A percentile compares a stretch with the other conserved stretches of the same genome.
Conservation (phyloP, 2,113 vertebrate genomes). For the Burhinus bistriatus region DNA sequence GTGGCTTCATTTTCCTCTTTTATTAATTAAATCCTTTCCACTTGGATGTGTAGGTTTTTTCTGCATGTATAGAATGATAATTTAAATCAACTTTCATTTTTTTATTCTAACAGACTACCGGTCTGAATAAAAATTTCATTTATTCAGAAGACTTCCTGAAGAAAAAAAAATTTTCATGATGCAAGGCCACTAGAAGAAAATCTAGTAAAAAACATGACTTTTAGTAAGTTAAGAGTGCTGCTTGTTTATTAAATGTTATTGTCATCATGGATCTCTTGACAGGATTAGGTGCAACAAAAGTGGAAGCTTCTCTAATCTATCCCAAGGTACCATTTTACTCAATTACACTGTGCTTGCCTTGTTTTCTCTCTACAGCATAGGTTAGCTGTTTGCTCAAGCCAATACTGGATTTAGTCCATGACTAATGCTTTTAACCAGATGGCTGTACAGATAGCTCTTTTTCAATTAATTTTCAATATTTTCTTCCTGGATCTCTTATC, state of each 20-base stretch:
- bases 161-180: background rate
- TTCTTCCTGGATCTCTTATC: background rate
- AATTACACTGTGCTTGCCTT: background rate
- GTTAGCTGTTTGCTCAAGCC: background rate
- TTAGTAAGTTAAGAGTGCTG: background rate
- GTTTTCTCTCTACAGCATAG: background rate
- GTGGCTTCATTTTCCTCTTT: background rate
- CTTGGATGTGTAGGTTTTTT: background rate
- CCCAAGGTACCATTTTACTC: background rate
- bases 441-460: background rate
- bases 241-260: slow-evolving; percentile 3
- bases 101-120: background rate
- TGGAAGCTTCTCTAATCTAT: background rate
- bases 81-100: background rate
- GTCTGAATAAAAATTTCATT: background rate
- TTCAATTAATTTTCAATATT: background rate
- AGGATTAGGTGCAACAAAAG: background rate
- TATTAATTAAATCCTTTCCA: background rate
- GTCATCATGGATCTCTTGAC: background rate
- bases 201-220: background rate
- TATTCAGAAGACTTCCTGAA: background rate
- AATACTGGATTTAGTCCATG: background rate
- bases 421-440: slow-evolving; percentile 15
- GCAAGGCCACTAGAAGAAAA: background rate
- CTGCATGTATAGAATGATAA: background rate